These are phyloP conservation scores for Drosophila leonis DNA, from an alignment of 2,888 invertebrate genomes.

Conservation along the genomic window DNA sequence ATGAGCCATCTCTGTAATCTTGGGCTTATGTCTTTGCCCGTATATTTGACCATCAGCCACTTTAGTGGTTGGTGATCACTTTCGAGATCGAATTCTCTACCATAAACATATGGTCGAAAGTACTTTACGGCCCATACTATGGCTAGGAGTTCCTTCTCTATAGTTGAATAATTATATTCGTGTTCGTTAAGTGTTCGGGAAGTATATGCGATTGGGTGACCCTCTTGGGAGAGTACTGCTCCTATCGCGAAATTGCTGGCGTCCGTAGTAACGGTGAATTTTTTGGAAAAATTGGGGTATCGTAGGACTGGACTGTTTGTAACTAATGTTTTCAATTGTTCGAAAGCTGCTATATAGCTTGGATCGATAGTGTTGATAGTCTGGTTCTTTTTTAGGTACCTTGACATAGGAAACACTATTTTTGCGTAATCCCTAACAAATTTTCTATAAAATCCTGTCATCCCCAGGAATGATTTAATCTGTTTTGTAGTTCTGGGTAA, in stretches of 20 bases:
- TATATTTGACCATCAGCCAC: conserved; percentile 1
- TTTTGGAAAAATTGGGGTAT: too few relatives aligned
- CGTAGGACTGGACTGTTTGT: not conserved
- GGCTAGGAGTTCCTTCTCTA: conserved; percentile 1
- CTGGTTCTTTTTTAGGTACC: conserved; percentile 5
- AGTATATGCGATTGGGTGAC: conserved; percentile 1
- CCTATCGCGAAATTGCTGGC: conserved; percentile 5
- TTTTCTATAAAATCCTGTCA: conserved; percentile 23
- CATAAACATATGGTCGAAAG: not conserved
- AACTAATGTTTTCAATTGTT: conserved; percentile 21
- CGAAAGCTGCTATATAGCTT: conserved; percentile 33
- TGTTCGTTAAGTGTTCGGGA: not conserved
- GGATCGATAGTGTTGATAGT: conserved; percentile 6
- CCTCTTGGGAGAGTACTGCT: not conserved
- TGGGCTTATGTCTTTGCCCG: not conserved
- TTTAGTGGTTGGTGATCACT: conserved; percentile 4
- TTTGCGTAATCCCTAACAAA: conserved; percentile 15
- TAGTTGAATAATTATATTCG: not conserved
- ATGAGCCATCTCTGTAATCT: too few relatives aligned
- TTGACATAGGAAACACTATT: not conserved
- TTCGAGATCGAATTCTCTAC: not conserved
- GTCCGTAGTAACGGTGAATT: conserved; percentile 9
- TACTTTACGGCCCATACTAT: too few relatives aligned
- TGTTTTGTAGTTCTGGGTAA: conserved; percentile 19
- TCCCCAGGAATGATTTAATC: conserved; percentile 24